A percentile compares a stretch with the other conserved stretches of the same genome.
Evolutionary conservation across 92 coral and sea anemone genomes (phyloP).

Genomic region (Palythoa caribaeorum): DNA sequence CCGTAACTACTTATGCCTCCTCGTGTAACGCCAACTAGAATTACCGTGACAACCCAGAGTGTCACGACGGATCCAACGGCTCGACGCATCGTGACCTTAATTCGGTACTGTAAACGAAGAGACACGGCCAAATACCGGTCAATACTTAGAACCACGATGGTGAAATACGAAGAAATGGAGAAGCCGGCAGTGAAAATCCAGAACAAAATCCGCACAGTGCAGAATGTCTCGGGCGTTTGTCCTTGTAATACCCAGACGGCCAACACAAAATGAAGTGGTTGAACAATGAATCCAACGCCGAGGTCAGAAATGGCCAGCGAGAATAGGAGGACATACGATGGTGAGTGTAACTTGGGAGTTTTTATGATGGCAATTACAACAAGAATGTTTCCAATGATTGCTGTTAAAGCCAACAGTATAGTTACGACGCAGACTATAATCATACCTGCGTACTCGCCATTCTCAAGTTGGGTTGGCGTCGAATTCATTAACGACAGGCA

Average conservation of each 20-base stretch:
- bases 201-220: neutral
- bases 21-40: constrained; percentile 11
- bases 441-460: neutral
- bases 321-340: constrained; percentile 22
- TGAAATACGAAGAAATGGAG: constrained; percentile 12
- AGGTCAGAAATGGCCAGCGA: constrained; percentile 28
- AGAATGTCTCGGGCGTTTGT: neutral
- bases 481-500: neutral
- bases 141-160: neutral
- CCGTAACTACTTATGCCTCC: neutral
- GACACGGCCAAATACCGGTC: constrained; percentile 27
- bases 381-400: constrained; percentile 21
- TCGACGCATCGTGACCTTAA: constrained; percentile 8
- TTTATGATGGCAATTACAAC: constrained; percentile 11
- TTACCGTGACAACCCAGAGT: constrained; percentile 4
- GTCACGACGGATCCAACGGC: neutral
- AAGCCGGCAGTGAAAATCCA: constrained; percentile 22
- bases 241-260: constrained; percentile 2
- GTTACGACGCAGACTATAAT: neutral
- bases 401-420: neutral
- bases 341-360: constrained; percentile 22
- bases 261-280: constrained; percentile 6
- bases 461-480: neutral
- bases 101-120: constrained; percentile 10
- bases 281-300: constrained; percentile 15